Percentiles rank a stretch among this genome's conserved stretches.
These are phyloP conservation scores for Bombyx huttoni DNA, from an alignment of 2,888 invertebrate species.

Conservation along the genomic window DNA sequence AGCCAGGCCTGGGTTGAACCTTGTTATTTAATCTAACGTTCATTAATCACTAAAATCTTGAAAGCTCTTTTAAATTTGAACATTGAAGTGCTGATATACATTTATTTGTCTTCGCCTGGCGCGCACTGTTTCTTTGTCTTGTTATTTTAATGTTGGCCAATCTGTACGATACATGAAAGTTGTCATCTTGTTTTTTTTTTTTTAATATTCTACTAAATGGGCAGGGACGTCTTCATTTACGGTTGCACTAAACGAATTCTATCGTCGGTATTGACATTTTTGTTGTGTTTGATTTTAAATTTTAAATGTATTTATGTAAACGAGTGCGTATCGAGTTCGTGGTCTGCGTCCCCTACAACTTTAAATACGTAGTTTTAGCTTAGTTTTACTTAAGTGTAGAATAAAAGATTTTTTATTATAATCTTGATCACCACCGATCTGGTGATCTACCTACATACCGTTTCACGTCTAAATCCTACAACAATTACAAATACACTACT, in stretches of 20 bases:
- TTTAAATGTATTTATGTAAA: slow-evolving; percentile 7
- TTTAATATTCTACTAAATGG: too few species aligned
- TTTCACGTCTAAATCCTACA: slow-evolving; percentile 62
- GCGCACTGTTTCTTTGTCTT: slow-evolving; percentile 46
- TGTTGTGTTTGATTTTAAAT: background rate
- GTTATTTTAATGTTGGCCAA: background rate
- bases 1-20: slow-evolving; percentile 62
- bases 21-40: slow-evolving; percentile 57
- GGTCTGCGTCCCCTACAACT: slow-evolving; percentile 24
- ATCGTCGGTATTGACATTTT: too few species aligned
- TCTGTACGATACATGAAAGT: background rate
- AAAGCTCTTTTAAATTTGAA: slow-evolving; percentile 72
- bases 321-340: slow-evolving; percentile 58
- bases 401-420: slow-evolving; percentile 17
- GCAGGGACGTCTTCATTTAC: too few species aligned
- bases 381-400: slow-evolving; percentile 10
- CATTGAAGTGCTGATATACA: slow-evolving; percentile 65
- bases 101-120: slow-evolving; percentile 66
- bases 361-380: slow-evolving; percentile 10
- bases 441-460: slow-evolving; percentile 6
- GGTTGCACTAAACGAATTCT: too few species aligned
- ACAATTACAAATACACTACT: slow-evolving; percentile 70
- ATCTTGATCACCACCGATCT: background rate
- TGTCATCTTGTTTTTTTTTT: too few species aligned
- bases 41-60: slow-evolving; percentile 66